phyloP scores from a whole-genome alignment of 2,113 vertebrate species.

The Otolemur garnettii region DNA sequence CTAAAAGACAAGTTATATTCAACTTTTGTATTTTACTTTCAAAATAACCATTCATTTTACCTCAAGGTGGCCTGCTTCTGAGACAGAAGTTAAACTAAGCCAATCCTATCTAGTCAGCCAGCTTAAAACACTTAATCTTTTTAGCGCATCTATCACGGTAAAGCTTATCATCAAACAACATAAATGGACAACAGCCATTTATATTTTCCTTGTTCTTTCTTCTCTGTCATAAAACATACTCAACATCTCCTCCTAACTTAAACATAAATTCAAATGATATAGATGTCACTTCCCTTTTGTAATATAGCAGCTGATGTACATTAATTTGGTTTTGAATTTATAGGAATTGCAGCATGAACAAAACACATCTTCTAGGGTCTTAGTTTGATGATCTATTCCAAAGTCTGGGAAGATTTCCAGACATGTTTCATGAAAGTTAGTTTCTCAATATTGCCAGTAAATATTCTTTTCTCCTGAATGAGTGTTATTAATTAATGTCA shows the following conservation, averaged over 20 bases:
- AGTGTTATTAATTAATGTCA: neutral
- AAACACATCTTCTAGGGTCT: neutral
- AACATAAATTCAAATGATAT: neutral
- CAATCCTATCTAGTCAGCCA: neutral
- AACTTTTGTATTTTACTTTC: neutral
- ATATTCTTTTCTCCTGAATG: neutral
- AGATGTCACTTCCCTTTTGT: neutral
- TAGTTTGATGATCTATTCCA: neutral
- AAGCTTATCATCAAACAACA: neutral
- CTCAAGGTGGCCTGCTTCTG: neutral
- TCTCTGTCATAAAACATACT: neutral
- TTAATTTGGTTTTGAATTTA: neutral
- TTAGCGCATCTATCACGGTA: neutral
- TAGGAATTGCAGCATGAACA: neutral
- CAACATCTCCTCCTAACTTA: neutral
- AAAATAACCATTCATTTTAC: neutral
- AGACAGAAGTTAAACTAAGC: neutral
- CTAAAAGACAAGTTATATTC: neutral
- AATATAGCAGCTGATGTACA: neutral
- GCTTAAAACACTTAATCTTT: neutral
- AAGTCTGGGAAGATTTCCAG: constrained; percentile 52
- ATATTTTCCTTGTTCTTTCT: neutral
- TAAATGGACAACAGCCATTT: neutral
- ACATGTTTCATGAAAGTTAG: constrained; percentile 45
- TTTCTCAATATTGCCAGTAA: neutral